A percentile compares a stretch with the other conserved stretches of the same genome.
Evolutionary conservation across 2,797 vertebrate genomes (phyloP).

Genomic region (Malurus leucopterus): DNA sequence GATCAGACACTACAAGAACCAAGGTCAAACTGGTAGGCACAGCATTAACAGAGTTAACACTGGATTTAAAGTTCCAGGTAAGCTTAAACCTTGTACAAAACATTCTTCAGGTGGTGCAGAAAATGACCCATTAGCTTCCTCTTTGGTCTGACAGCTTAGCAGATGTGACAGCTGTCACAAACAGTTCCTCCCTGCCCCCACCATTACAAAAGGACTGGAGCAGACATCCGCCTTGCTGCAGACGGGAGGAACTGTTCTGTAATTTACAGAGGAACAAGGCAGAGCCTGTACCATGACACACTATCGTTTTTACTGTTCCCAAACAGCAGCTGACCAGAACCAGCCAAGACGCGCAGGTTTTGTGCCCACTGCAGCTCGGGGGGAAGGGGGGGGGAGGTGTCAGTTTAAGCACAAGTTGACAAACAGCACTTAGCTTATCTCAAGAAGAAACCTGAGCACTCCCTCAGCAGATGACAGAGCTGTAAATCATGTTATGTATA

Average conservation of each 20-base stretch:
- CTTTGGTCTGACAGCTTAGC: not conserved
- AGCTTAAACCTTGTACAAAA: not conserved
- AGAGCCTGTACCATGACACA: conserved; percentile 4
- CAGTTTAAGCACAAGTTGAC: not conserved
- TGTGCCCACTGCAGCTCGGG: not conserved
- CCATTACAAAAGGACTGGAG: not conserved
- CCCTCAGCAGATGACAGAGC: conserved; percentile 12
- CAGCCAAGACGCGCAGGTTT: not conserved
- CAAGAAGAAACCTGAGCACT: conserved; percentile 13
- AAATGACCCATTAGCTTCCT: not conserved
- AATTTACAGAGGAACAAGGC: conserved; percentile 39
- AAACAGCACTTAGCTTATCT: conserved; percentile 26
- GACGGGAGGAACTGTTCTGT: conserved; percentile 26
- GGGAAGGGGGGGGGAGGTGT: not conserved
- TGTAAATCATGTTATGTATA: conserved; percentile 6
- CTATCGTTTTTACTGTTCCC: conserved; percentile 4
- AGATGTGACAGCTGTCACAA: conserved; percentile 35
- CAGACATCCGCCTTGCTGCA: not conserved
- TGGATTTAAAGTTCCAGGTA: not conserved
- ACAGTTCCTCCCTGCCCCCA: not conserved
- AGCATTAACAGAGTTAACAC: not conserved
- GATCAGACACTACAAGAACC: not conserved
- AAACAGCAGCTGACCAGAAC: not conserved
- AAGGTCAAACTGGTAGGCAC: not conserved
- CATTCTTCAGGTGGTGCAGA: not conserved